Evolutionary conservation across 2,113 vertebrate species (phyloP).

Genomic region (Heptranchias perlo): DNA sequence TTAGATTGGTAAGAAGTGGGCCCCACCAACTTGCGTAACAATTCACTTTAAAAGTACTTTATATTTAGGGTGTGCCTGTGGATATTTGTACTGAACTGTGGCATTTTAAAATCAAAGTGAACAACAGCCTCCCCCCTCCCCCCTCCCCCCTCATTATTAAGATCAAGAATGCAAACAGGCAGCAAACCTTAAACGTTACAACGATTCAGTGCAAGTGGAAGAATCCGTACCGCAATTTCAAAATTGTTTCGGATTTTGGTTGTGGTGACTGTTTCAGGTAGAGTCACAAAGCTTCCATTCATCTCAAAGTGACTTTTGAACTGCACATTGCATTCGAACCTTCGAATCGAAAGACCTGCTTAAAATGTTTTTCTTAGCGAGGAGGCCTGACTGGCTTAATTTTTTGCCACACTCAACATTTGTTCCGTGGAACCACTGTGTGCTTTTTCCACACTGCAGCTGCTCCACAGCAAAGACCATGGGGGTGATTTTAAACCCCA

Average conservation of each 20-base stretch:
- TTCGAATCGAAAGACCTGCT: not conserved
- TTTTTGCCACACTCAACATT: not conserved
- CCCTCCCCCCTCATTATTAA: not conserved
- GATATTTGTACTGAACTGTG: not conserved
- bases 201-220: not conserved
- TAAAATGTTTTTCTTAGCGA: not conserved
- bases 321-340: not conserved
- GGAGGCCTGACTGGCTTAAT: not conserved
- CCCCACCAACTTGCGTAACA: not conserved
- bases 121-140: not conserved
- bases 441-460: not conserved
- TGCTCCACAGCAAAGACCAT: not conserved
- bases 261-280: not conserved
- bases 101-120: not conserved
- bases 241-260: not conserved
- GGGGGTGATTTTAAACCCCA: no score
- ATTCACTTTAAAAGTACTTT: not conserved
- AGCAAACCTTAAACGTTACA: not conserved
- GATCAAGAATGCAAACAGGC: not conserved
- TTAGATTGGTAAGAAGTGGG: not conserved
- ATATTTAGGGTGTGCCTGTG: not conserved
- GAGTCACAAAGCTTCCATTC: constrained; percentile 3
- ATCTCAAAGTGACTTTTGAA: not conserved
- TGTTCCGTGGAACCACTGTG: not conserved
- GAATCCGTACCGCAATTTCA: not conserved